Percentiles rank a stretch among this genome's conserved stretches.
Evolutionary conservation across 2,888 invertebrate species (phyloP).

Genomic region (Caenorhabditis wallacei): DNA sequence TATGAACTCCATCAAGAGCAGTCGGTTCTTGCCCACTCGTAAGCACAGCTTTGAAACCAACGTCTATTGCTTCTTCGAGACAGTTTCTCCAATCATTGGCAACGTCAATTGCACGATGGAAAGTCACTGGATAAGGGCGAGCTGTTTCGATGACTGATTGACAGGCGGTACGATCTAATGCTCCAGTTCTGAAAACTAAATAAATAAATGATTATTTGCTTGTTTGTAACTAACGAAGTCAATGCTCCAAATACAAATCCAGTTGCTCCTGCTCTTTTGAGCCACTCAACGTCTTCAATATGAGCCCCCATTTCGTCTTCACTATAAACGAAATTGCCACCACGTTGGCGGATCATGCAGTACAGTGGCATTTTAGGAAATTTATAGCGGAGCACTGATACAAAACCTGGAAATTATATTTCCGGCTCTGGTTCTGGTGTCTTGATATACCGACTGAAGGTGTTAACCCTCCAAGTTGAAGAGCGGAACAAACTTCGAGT

Average conservation of each 20-base stretch:
- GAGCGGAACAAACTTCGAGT: slow-evolving; percentile 69
- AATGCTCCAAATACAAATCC: slow-evolving; percentile 74
- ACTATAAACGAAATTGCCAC: slow-evolving; percentile 71
- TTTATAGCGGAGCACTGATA: slow-evolving; percentile 49
- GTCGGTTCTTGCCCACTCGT: slow-evolving; percentile 70
- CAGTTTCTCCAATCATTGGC: slow-evolving; percentile 64
- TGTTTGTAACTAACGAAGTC: slow-evolving; percentile 47
- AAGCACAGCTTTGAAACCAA: slow-evolving; percentile 71
- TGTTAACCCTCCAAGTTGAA: slow-evolving; percentile 42
- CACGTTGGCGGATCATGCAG: slow-evolving; percentile 70
- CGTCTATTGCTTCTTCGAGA: slow-evolving; percentile 62
- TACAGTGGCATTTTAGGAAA: slow-evolving; percentile 53
- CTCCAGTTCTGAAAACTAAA: slow-evolving; percentile 50
- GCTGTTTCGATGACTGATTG: slow-evolving; percentile 59
- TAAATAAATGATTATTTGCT: neutral
- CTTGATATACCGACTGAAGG: slow-evolving; percentile 29
- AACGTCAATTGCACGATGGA: slow-evolving; percentile 72
- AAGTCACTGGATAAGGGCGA: slow-evolving; percentile 66
- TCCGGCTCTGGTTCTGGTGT: no score
- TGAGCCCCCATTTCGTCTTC: slow-evolving; percentile 56
- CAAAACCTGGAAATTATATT: slow-evolving; percentile 69
- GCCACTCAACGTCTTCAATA: slow-evolving; percentile 64
- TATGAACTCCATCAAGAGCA: slow-evolving; percentile 68
- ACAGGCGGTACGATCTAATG: slow-evolving; percentile 61
- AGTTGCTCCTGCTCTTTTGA: slow-evolving; percentile 68